A percentile compares a stretch with the other conserved stretches of the same genome.
These are phyloP conservation scores for Empidonax traillii DNA, from an alignment of 2,113 vertebrate species.

Conservation along the genomic window DNA sequence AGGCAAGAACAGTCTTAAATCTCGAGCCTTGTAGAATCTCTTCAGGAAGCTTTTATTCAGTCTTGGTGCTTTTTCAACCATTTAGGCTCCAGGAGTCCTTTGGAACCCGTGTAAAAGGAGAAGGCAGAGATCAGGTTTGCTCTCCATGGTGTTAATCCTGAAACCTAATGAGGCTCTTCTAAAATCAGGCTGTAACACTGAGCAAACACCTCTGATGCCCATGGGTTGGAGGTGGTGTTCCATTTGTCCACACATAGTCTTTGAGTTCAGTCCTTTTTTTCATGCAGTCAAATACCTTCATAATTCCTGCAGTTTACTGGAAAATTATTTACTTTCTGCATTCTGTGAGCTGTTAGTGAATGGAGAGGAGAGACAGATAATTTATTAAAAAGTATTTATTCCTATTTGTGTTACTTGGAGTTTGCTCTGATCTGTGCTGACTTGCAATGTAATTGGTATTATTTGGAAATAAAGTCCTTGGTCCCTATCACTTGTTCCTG, in stretches of 20 bases:
- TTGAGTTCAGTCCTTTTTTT: neutral
- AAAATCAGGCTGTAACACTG: neutral
- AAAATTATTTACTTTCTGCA: neutral
- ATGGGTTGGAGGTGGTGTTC: neutral
- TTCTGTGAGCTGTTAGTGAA: neutral
- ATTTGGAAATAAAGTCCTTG: neutral
- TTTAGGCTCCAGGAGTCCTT: neutral
- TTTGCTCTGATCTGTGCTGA: neutral
- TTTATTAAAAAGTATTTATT: neutral
- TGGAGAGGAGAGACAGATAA: neutral
- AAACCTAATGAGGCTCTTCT: neutral
- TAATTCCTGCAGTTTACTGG: neutral
- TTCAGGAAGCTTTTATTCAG: neutral
- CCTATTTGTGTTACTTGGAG: neutral
- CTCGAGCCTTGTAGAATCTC: neutral
- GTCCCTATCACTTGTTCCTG: neutral
- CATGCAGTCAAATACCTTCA: neutral
- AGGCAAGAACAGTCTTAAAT: too few species aligned
- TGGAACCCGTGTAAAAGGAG: neutral
- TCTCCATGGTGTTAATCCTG: neutral
- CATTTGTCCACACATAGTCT: neutral
- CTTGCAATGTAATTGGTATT: neutral
- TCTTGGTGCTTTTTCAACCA: neutral
- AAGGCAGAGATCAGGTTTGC: neutral
- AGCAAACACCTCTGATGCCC: neutral